A percentile compares a stretch with the other conserved stretches of the same genome.
Evolutionary conservation across 2,888 invertebrate genomes (phyloP).

Genomic region (Baronia brevicornis): DNA sequence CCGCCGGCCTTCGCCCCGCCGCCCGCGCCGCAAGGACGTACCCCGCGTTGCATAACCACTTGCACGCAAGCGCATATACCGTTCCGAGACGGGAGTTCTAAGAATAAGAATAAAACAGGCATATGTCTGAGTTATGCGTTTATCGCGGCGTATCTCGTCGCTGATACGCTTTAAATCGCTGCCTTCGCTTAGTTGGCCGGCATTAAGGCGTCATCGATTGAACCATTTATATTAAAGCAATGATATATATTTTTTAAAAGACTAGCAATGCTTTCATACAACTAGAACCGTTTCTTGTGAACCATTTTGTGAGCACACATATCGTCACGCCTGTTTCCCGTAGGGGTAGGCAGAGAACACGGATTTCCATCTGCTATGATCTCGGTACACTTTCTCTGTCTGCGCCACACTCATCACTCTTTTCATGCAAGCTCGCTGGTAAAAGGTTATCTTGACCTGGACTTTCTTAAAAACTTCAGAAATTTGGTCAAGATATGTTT

Average conservation of each 20-base stretch:
- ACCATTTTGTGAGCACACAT: too few species aligned
- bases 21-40: constrained; percentile 57
- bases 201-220: constrained; percentile 12
- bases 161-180: constrained; percentile 6
- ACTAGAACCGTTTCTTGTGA: too few species aligned
- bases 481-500: too few species aligned
- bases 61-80: constrained; percentile 57
- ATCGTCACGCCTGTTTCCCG: too few species aligned
- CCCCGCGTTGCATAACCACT: constrained; percentile 60
- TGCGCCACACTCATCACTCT: too few species aligned
- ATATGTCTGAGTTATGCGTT: background rate
- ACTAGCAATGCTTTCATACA: too few species aligned
- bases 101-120: constrained; percentile 1
- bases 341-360: too few species aligned
- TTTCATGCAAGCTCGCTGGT: too few species aligned
- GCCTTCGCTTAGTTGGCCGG: constrained; percentile 6
- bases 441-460: too few species aligned
- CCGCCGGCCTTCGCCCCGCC: constrained; percentile 57
- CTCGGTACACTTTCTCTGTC: too few species aligned
- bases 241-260: constrained; percentile 13
- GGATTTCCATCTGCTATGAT: too few species aligned
- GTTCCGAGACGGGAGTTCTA: constrained; percentile 42
- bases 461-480: too few species aligned
- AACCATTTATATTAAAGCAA: constrained; percentile 6
- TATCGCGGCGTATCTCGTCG: background rate